Evolutionary conservation across 2,888 invertebrate genomes (phyloP).

Genomic region (Drosophila maculinotata): DNA sequence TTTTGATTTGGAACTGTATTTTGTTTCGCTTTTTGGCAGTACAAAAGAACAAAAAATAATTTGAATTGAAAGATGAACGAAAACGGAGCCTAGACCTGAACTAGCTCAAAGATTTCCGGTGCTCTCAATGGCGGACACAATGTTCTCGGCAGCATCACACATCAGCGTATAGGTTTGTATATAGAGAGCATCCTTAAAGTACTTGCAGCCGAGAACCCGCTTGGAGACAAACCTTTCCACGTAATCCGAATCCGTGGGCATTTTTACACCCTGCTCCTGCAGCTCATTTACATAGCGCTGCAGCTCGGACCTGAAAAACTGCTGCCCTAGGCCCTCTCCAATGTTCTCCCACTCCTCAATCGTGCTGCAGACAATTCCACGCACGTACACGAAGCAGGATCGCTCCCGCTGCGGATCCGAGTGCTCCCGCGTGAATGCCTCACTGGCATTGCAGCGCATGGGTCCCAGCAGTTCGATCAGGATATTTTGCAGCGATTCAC

Average conservation of each 20-base stretch:
- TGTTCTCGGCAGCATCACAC: conserved; percentile 76
- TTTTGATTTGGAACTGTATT: conserved; percentile 20
- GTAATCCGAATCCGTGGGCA: conserved; percentile 15
- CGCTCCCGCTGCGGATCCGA: conserved; percentile 54
- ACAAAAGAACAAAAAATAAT: conserved; percentile 17
- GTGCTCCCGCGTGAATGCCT: conserved; percentile 32
- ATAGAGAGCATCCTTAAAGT: conserved; percentile 75
- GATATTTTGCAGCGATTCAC: conserved; percentile 38
- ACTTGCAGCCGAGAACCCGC: conserved; percentile 53
- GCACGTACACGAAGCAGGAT: conserved; percentile 67
- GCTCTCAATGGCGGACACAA: conserved; percentile 80
- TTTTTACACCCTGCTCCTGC: conserved; percentile 6
- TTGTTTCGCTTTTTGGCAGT: too few species aligned
- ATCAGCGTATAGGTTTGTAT: conserved; percentile 77
- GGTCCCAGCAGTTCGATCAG: conserved; percentile 43
- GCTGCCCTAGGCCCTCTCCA: conserved; percentile 50
- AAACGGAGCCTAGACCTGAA: not conserved
- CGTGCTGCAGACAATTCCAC: conserved; percentile 63
- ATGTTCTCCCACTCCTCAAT: conserved; percentile 76
- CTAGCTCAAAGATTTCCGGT: conserved; percentile 38
- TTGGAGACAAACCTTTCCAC: conserved; percentile 37
- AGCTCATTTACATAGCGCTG: conserved; percentile 25
- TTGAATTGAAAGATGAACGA: not conserved
- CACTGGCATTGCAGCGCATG: conserved; percentile 44
- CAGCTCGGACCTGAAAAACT: conserved; percentile 65